Evolutionary conservation across 2,888 invertebrate genomes (phyloP).

Genomic region (Xestia ashworthii): DNA sequence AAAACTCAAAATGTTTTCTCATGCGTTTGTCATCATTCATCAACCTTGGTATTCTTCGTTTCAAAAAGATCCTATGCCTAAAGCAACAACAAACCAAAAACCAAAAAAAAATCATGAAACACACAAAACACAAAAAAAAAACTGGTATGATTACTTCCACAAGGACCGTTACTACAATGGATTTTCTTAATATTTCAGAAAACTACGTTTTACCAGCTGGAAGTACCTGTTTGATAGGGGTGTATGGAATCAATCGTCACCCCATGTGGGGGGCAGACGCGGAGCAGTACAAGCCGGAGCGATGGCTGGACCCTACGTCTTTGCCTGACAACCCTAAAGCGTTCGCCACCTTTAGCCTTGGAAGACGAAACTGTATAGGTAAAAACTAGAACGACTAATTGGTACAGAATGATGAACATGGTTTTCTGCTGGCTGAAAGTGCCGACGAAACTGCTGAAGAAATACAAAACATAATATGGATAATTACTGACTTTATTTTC

Average conservation of each 20-base stretch:
- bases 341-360: conserved; percentile 74
- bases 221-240: conserved; percentile 70
- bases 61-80: too few relatives aligned
- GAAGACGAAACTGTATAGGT: conserved; percentile 44
- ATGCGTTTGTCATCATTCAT: background rate
- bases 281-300: conserved; percentile 75
- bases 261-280: conserved; percentile 77
- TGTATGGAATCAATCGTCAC: conserved; percentile 75
- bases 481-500: background rate
- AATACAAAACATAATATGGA: too few relatives aligned
- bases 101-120: too few relatives aligned
- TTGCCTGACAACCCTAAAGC: conserved; percentile 73
- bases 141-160: too few relatives aligned
- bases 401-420: background rate
- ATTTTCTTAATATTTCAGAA: conserved; percentile 17
- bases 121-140: too few relatives aligned
- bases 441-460: background rate
- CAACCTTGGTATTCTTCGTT: background rate
- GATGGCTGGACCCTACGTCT: conserved; percentile 74
- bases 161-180: background rate
- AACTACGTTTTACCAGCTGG: conserved; percentile 68
- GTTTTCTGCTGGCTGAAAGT: background rate
- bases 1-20: too few relatives aligned
- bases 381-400: background rate
- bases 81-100: too few relatives aligned